Evolutionary conservation across 1,140 invertebrate species (phyloP).

Genomic region (Aphaenogaster rudis): DNA sequence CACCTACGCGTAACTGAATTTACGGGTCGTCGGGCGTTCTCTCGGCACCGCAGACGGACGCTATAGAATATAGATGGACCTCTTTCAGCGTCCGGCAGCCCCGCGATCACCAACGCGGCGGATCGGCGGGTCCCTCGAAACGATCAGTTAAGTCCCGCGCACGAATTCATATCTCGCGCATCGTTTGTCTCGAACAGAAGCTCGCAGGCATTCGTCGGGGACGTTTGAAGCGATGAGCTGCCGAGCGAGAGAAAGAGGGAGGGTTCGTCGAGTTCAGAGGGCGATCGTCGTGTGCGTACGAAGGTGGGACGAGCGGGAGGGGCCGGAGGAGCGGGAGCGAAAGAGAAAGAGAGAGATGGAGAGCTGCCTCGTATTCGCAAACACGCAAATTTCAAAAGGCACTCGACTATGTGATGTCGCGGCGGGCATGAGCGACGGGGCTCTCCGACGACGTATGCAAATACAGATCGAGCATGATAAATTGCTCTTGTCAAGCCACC

Average conservation of each 20-base stretch:
- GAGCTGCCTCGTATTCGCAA: slow-evolving; percentile 84
- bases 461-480: slow-evolving; percentile 87
- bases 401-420: slow-evolving; percentile 87
- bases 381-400: slow-evolving; percentile 87
- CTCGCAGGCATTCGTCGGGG: slow-evolving; percentile 38
- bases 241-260: slow-evolving; percentile 64
- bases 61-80: slow-evolving; percentile 34
- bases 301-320: background rate
- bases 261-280: slow-evolving; percentile 52
- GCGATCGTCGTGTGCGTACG: slow-evolving; percentile 13
- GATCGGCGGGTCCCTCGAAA: slow-evolving; percentile 66
- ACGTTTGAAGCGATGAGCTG: slow-evolving; percentile 53
- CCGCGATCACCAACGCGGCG: slow-evolving; percentile 31
- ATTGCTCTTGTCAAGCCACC: slow-evolving; percentile 87
- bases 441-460: slow-evolving; percentile 87
- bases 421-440: slow-evolving; percentile 81
- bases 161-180: slow-evolving; percentile 84
- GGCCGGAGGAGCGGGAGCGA: slow-evolving; percentile 55
- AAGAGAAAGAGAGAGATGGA: slow-evolving; percentile 45
- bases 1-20: slow-evolving; percentile 47
- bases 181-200: slow-evolving; percentile 82
- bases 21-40: slow-evolving; percentile 19
- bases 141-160: slow-evolving; percentile 74
- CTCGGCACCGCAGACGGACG: background rate
- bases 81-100: slow-evolving; percentile 45